phyloP scores from a whole-genome alignment of 1,140 invertebrate species.

The Drosophila murphyi region DNA sequence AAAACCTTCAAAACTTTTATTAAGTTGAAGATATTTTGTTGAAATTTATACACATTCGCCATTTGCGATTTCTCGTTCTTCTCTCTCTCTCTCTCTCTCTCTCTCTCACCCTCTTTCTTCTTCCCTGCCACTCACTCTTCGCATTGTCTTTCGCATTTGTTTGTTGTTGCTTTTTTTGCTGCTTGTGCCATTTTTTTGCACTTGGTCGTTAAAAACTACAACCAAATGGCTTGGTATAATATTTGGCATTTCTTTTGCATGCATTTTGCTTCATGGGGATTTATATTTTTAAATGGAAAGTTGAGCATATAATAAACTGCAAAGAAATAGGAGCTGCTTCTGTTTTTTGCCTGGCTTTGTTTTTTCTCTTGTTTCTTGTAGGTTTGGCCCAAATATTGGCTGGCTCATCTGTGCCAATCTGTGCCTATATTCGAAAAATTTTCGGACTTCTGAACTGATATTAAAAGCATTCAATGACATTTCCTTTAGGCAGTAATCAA shows the following conservation, averaged over 20 bases:
- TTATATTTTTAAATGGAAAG: constrained; percentile 82
- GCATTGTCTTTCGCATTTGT: constrained; percentile 25
- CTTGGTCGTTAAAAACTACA: constrained; percentile 69
- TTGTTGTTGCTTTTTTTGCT: constrained; percentile 32
- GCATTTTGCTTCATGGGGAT: constrained; percentile 67
- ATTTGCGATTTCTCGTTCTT: constrained; percentile 42
- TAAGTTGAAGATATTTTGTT: constrained; percentile 83
- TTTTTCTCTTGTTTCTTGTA: constrained; percentile 5
- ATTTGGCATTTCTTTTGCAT: constrained; percentile 68
- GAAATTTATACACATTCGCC: constrained; percentile 82
- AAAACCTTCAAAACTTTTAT: constrained; percentile 75
- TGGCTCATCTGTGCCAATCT: constrained; percentile 1
- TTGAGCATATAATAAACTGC: constrained; percentile 81
- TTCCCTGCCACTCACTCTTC: constrained; percentile 30
- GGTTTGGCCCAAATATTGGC: constrained; percentile 8
- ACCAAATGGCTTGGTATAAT: constrained; percentile 62
- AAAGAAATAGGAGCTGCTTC: constrained; percentile 76
- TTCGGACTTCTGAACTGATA: neutral
- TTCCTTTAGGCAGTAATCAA: constrained; percentile 4
- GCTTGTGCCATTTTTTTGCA: constrained; percentile 56
- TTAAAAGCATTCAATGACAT: neutral
- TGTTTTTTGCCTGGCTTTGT: constrained; percentile 18
- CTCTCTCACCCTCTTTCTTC: neutral
- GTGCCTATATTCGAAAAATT: neutral
- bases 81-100: constrained; percentile 9